Evolutionary conservation across 2,888 invertebrate genomes (phyloP), one percentile per base, ranked within the genome.

Genomic region (Rhagium mordax): DNA sequence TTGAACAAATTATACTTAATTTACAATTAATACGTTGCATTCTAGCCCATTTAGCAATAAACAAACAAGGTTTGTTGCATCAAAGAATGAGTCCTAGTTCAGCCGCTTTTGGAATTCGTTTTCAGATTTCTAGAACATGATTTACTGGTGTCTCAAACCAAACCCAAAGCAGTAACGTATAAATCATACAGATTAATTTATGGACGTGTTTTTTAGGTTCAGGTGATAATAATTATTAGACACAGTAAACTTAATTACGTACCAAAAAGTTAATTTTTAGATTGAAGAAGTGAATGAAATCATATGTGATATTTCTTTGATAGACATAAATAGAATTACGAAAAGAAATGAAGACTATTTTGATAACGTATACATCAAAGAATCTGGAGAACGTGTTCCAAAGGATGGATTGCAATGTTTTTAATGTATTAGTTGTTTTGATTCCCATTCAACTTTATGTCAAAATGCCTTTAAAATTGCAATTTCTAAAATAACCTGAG

Each of bases 41-140:
- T 33, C 33, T 13, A 13, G 33, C 13, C 3, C 41, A 41, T 41
- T n/a, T 41, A n/a, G n/a, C 13, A n/a, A 41, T 41, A 41, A 41
- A 41, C n/a, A 41, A 41, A 10, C 13, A 41, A 20, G 4, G 8
- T 51, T 20, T 20, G 51, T 59, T 59, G 33, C 29, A 29, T 33
- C 18, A 10, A 33, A 59, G 59, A 33, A 59, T 16, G 29, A 33
- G 27, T 13, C 16, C 27, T 33, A 27, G n/a, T 15, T 21, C 6
- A 59, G 15, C 33, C 16, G 13, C 16, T 59, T 59, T 29, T 59
- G 59, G 33, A 59, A 59, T 59, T 16, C 33, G n/a, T 29, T 33
- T 59, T 15, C 10, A 33, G 33, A 15, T n/a, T 41, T 59, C 59
- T 33, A 8, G 33, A 2, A 18, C 6, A 29, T 29, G 59, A 33